A percentile compares a stretch with the other conserved stretches of the same genome.
These are phyloP conservation scores for Chalcis sispes DNA, from an alignment of 2,888 invertebrate genomes.

Conservation along the genomic window DNA sequence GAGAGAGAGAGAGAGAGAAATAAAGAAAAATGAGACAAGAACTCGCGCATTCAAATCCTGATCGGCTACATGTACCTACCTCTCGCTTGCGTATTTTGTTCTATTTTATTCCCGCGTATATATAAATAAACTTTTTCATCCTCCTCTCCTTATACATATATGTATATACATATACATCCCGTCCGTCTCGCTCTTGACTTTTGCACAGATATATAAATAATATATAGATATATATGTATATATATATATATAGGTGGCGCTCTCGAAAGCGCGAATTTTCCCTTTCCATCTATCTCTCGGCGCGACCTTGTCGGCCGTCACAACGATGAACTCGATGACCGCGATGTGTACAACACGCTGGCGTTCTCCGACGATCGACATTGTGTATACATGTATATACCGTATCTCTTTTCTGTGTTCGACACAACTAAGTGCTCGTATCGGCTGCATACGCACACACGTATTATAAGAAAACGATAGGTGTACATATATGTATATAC, in stretches of 20 bases:
- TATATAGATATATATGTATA: background rate
- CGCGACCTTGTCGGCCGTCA: constrained; percentile 53
- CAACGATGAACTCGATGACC: constrained; percentile 48
- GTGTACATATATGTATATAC: too few species aligned
- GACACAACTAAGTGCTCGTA: constrained; percentile 51
- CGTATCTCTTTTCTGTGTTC: too few species aligned
- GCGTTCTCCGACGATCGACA: constrained; percentile 1
- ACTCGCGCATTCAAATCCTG: background rate
- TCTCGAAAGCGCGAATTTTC: constrained; percentile 11
- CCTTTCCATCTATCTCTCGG: constrained; percentile 46
- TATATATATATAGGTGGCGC: too few species aligned
- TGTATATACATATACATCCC: too few species aligned
- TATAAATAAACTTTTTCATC: background rate
- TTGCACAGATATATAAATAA: too few species aligned
- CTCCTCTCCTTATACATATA: background rate
- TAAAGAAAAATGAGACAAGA: background rate
- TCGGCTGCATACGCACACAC: constrained; percentile 13
- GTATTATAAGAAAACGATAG: background rate
- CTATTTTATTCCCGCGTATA: background rate
- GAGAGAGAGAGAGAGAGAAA: background rate
- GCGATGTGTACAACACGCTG: constrained; percentile 23
- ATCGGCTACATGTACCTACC: too few species aligned
- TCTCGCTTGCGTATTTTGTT: too few species aligned
- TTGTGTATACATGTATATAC: too few species aligned
- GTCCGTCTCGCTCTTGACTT: too few species aligned